Evolutionary conservation across 2,888 invertebrate species (phyloP), one percentile per base, ranked within the genome.

Genomic region (Erannis defoliaria): DNA sequence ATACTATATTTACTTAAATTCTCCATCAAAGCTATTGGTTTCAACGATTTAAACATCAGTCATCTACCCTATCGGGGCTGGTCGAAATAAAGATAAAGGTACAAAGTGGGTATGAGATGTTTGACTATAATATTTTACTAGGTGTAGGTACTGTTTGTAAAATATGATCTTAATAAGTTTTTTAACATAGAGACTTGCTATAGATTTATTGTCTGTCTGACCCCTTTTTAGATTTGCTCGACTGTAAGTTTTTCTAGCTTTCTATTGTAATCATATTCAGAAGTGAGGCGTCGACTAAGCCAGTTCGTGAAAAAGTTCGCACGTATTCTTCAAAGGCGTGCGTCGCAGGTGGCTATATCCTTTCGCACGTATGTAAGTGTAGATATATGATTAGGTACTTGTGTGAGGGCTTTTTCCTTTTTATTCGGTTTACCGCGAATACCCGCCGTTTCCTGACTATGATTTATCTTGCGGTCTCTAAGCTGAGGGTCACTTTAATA

Each of bases 401-500:
- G 71, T 75, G 69, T 75, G 75, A 78, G 75, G 73, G 71, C 68
- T 83, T 82, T 46, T 85, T 80, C 81, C 76, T 86, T 85, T 86
- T 85, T 83, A 84, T 85, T 85, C 80, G 86, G 84, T 85, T 84
- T 80, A 81, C 84, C 80, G 81, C 83, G 78, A 86, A 84, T 83
- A 75, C 82, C 86, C 84, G 80, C 82, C 82, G 85, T 85, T 89
- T 89, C 85, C 85, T 87, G 88, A 88, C 90, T 90, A 90, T 92
- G 91, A 92, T 92, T 91, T 92, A 92, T 91, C 83, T 88, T 72
- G 85, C 86, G 84, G 86, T 79, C 81, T 85, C 82, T 84, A 84
- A 86, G 86, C 88, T 84, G 84, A 81, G 90, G 91, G 91, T 92
- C 92, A 90, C 88, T 90, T 90, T 90, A 90, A 91, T 91, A 91